Conservation (phyloP, 2,888 invertebrate species). For the Drosophila picticornis region DNA sequence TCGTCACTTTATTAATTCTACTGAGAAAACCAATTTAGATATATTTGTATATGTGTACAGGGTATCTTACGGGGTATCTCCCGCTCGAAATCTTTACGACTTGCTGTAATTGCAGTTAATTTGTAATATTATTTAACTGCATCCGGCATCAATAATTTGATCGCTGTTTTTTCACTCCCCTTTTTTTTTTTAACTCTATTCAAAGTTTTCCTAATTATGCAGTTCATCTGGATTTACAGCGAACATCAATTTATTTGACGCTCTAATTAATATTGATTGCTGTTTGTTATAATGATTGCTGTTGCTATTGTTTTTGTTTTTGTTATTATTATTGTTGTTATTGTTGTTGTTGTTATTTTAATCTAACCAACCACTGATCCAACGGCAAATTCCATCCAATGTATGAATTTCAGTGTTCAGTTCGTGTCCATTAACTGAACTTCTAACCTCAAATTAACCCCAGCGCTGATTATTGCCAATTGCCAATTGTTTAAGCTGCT, state of each 20-base stretch:
- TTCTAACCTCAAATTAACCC: slow-evolving; percentile 43
- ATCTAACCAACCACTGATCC: slow-evolving; percentile 24
- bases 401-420: not conserved
- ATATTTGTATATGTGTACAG: no score
- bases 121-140: not conserved
- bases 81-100: not conserved
- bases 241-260: not conserved
- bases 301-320: slow-evolving; percentile 14
- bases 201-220: not conserved
- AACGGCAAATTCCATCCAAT: slow-evolving; percentile 8
- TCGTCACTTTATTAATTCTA: not conserved
- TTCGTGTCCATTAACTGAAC: slow-evolving; percentile 30
- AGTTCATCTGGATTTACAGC: not conserved
- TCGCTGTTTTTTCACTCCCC: not conserved
- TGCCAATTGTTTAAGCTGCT: slow-evolving; percentile 15
- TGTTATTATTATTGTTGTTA: not conserved
- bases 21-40: not conserved
- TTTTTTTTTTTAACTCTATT: not conserved
- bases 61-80: not conserved
- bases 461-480: not conserved
- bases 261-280: not conserved
- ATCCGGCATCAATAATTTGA: not conserved
- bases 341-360: slow-evolving; percentile 13
- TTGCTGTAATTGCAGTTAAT: not conserved
- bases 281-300: slow-evolving; percentile 10